A percentile compares a stretch with the other conserved stretches of the same genome.
Conservation (phyloP, 2,888 invertebrate species). For the Cheilosia pagana region DNA sequence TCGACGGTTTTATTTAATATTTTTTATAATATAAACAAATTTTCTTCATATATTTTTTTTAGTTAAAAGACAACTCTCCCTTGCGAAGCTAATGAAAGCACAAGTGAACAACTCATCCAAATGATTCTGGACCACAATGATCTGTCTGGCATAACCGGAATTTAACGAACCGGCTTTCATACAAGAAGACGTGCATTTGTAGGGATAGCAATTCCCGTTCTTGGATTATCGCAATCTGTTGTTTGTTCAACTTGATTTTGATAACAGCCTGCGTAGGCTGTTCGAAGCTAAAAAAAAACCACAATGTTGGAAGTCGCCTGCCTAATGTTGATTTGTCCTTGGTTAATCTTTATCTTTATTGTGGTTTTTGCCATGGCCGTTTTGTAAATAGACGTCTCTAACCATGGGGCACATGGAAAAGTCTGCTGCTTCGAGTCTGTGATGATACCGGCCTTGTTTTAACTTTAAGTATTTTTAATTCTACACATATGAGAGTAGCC, state of each 20-base stretch:
- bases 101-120: constrained; percentile 23
- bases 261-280: neutral
- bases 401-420: neutral
- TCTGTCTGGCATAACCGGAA: constrained; percentile 14
- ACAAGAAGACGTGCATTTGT: neutral
- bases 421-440: constrained; percentile 48
- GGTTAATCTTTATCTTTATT: constrained; percentile 88
- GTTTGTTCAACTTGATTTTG: neutral
- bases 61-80: neutral
- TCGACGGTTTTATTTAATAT: neutral
- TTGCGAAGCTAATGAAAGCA: constrained; percentile 34
- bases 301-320: constrained; percentile 84
- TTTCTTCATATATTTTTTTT: neutral
- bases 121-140: constrained; percentile 46
- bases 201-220: neutral
- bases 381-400: constrained; percentile 83
- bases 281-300: constrained; percentile 34
- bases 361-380: constrained; percentile 88
- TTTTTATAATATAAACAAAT: neutral
- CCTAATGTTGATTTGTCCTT: constrained; percentile 88
- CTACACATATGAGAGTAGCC: constrained; percentile 1
- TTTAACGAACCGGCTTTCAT: constrained; percentile 13
- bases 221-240: neutral
- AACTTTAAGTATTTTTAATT: constrained; percentile 11
- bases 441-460: constrained; percentile 25